These are phyloP conservation scores for Chloroclysta siterata DNA, from an alignment of 2,888 invertebrate species.

Conservation along the genomic window DNA sequence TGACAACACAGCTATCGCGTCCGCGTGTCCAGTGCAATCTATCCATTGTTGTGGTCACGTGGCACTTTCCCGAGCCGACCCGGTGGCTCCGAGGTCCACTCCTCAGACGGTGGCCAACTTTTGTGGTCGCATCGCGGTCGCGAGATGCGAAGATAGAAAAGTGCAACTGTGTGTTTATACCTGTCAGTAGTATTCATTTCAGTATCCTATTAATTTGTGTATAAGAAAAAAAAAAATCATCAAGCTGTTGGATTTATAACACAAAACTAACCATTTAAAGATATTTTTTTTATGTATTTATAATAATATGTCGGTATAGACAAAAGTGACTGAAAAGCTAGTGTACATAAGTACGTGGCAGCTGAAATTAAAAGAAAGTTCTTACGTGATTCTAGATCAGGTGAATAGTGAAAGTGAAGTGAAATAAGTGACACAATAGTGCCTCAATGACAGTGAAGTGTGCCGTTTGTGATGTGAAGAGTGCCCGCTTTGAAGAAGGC, in stretches of 20 bases:
- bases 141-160: conserved; percentile 11
- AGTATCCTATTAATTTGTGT: no score
- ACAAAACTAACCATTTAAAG: no score
- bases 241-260: no score
- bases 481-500: conserved; percentile 23
- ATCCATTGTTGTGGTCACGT: conserved; percentile 31
- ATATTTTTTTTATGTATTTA: no score
- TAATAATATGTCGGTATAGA: no score
- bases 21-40: conserved; percentile 24
- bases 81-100: conserved; percentile 27
- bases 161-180: conserved; percentile 5
- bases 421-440: conserved; percentile 12
- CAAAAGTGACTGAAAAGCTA: conserved; percentile 2
- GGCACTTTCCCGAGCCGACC: conserved; percentile 27
- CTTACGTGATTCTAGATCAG: not conserved
- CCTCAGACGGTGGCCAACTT: conserved; percentile 21
- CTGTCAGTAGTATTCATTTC: not conserved
- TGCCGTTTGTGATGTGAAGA: conserved; percentile 24
- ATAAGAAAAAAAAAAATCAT: no score
- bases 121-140: conserved; percentile 24
- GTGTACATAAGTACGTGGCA: not conserved
- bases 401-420: conserved; percentile 27
- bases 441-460: conserved; percentile 29
- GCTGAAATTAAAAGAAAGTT: conserved; percentile 18
- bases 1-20: conserved; percentile 34